Evolutionary conservation across 2,113 vertebrate species (phyloP).

Genomic region (Dipodomys stephensi): DNA sequence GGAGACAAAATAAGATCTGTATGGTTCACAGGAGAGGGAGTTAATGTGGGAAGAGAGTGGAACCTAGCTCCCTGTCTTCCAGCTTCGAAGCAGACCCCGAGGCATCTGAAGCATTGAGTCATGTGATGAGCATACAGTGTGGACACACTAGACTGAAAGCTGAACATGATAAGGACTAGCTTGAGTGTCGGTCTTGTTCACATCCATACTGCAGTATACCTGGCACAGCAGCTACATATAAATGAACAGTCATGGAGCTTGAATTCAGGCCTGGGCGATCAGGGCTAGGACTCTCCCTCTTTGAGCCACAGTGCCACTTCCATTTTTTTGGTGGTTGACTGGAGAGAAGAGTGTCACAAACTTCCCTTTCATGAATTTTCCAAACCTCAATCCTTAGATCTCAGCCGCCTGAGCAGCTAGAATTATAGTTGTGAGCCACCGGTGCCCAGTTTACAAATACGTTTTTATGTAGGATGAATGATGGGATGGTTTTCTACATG

Average conservation of each 20-base stretch:
- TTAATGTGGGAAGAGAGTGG: not conserved
- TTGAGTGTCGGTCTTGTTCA: not conserved
- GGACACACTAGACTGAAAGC: not conserved
- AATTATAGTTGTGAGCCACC: too few relatives aligned
- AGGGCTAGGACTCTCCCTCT: too few relatives aligned
- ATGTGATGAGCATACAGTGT: not conserved
- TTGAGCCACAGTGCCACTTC: too few relatives aligned
- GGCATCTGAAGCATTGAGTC: not conserved
- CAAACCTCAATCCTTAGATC: too few relatives aligned
- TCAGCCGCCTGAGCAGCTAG: too few relatives aligned
- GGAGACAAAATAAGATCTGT: not conserved
- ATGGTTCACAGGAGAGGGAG: too few relatives aligned
- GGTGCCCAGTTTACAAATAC: too few relatives aligned
- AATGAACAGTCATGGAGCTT: not conserved
- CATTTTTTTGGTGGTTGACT: too few relatives aligned
- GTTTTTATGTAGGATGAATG: not conserved
- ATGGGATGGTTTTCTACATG: not conserved
- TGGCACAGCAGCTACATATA: not conserved
- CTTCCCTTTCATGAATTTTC: too few relatives aligned
- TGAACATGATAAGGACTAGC: fast-evolving
- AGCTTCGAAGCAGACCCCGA: not conserved
- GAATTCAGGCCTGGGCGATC: too few relatives aligned
- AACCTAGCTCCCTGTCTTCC: fast-evolving
- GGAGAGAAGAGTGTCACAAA: too few relatives aligned
- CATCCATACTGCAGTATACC: too few relatives aligned